phyloP scores from a whole-genome alignment of 2,113 vertebrate genomes.

The Zeus faber region DNA sequence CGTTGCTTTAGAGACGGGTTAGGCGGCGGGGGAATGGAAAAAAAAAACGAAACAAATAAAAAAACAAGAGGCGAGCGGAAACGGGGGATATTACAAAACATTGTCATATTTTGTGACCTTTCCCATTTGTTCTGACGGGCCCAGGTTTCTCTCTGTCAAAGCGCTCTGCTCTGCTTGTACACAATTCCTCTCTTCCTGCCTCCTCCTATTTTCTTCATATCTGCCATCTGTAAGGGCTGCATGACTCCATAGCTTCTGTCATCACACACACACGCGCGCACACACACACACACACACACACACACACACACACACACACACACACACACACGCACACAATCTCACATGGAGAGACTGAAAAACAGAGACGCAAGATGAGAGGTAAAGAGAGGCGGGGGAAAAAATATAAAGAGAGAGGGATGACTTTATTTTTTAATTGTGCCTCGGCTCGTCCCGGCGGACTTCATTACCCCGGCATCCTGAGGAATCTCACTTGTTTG shows the following conservation, averaged over 20 bases:
- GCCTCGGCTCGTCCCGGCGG: conserved; percentile 49
- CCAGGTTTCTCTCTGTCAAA: conserved; percentile 43
- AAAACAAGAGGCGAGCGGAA: no score
- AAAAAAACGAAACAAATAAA: no score
- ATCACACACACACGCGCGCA: conserved; percentile 20
- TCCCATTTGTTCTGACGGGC: conserved; percentile 54
- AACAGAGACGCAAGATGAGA: conserved; percentile 19
- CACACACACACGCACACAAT: conserved; percentile 2
- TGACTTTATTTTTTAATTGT: conserved; percentile 51
- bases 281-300: neutral
- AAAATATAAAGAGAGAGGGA: conserved; percentile 22
- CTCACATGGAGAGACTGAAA: conserved; percentile 14
- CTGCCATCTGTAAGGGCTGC: conserved; percentile 64
- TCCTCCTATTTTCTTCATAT: conserved; percentile 8
- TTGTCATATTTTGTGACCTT: conserved; percentile 60
- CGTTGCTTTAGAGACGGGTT: no score
- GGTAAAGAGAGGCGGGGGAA: conserved; percentile 20
- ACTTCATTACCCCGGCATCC: conserved; percentile 60
- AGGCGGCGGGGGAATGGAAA: no score
- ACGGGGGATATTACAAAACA: no score
- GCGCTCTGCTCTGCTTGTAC: conserved; percentile 25
- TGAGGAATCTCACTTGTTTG: conserved; percentile 58
- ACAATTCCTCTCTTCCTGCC: conserved; percentile 43
- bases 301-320: neutral
- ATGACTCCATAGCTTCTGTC: conserved; percentile 56